Evolutionary conservation across 2,888 invertebrate genomes (phyloP).

Genomic region (Pandemis corylana): DNA sequence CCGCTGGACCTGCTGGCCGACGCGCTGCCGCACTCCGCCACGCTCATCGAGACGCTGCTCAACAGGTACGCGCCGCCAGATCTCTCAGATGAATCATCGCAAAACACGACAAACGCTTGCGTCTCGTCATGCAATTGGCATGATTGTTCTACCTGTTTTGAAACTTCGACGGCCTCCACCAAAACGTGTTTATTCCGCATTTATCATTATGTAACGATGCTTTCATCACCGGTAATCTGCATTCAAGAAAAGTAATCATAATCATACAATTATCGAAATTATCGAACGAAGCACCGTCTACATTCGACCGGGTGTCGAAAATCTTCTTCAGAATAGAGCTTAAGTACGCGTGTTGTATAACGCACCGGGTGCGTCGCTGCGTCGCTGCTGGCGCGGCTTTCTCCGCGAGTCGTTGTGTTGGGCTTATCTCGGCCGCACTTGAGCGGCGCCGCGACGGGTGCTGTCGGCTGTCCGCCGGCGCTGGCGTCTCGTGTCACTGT

Average conservation of each 20-base stretch:
- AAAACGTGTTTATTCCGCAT: background rate
- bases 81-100: too few species aligned
- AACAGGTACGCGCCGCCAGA: conserved; percentile 77
- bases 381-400: conserved; percentile 7
- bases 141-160: background rate
- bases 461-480: background rate
- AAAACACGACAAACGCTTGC: too few species aligned
- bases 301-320: conserved; percentile 21
- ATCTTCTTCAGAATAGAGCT: conserved; percentile 17
- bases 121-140: background rate
- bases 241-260: conserved; percentile 4
- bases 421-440: background rate
- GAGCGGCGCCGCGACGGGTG: background rate
- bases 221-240: conserved; percentile 30
- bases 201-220: conserved; percentile 21
- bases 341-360: conserved; percentile 28
- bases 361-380: background rate
- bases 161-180: background rate
- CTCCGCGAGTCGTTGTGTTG: conserved; percentile 1
- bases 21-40: conserved; percentile 94
- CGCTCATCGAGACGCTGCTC: conserved; percentile 93
- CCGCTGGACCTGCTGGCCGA: conserved; percentile 95
- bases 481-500: background rate
- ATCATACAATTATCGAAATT: conserved; percentile 1
- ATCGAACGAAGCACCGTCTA: conserved; percentile 20